A percentile compares a stretch with the other conserved stretches of the same genome.
phyloP scores from a whole-genome alignment of 35 echinoderm and acorn worm genomes.

The Patiria miniata region DNA sequence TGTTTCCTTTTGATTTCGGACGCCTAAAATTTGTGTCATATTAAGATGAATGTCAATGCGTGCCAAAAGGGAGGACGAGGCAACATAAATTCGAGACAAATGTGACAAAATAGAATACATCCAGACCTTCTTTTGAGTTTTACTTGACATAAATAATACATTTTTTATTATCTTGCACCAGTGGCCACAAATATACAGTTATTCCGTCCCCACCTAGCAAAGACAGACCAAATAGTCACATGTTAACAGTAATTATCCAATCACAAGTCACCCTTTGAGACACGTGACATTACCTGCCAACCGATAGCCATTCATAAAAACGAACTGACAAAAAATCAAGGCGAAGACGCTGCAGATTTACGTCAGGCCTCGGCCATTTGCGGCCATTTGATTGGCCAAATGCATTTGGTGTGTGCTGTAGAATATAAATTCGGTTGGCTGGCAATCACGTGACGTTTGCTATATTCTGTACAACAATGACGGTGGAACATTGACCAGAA shows the following conservation, averaged over 20 bases:
- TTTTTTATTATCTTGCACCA: conserved; percentile 52
- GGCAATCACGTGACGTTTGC: not conserved
- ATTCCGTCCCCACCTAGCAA: not conserved
- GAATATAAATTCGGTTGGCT: too few relatives aligned
- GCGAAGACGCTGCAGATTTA: too few relatives aligned
- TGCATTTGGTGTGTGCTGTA: too few relatives aligned
- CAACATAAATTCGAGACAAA: too few relatives aligned
- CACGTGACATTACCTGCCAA: not conserved
- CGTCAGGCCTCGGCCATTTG: too few relatives aligned
- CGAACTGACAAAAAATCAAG: too few relatives aligned
- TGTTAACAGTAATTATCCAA: conserved; percentile 11
- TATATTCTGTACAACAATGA: conserved; percentile 9
- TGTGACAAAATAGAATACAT: too few relatives aligned
- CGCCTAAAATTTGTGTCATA: too few relatives aligned
- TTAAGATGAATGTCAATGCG: too few relatives aligned
- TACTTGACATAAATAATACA: conserved; percentile 26
- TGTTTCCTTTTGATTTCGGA: too few relatives aligned
- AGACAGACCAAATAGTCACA: not conserved
- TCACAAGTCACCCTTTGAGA: not conserved
- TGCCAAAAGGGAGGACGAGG: too few relatives aligned
- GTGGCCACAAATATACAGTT: conserved; percentile 51
- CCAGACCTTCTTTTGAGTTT: not conserved
- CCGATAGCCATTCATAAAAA: not conserved
- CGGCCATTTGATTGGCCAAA: too few relatives aligned
- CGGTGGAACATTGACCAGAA: conserved; percentile 5